A percentile compares a stretch with the other conserved stretches of the same genome.
phyloP scores from a whole-genome alignment of 2,888 invertebrate species.

The Lutraria lutraria region DNA sequence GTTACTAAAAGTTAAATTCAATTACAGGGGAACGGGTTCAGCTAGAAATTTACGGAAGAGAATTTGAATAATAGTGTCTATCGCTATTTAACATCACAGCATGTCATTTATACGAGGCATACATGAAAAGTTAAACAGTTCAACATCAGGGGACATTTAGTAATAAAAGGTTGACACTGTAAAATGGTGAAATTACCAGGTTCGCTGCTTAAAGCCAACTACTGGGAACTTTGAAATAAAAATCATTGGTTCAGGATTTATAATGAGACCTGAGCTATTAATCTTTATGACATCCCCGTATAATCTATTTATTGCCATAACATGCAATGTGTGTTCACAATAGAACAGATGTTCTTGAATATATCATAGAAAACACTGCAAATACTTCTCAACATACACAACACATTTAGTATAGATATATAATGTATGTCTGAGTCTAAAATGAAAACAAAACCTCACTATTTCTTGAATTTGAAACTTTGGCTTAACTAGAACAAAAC shows the following conservation, averaged over 20 bases:
- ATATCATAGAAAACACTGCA: not conserved
- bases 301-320: not conserved
- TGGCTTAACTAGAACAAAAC: too few relatives aligned
- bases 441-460: too few relatives aligned
- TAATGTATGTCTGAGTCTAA: too few relatives aligned
- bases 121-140: not conserved
- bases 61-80: not conserved
- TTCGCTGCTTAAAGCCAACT: slow-evolving; percentile 3
- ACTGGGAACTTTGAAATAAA: not conserved
- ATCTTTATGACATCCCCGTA: slow-evolving; percentile 1
- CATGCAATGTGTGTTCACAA: not conserved
- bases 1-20: not conserved
- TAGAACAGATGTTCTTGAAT: not conserved
- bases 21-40: not conserved
- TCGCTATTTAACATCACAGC: not conserved
- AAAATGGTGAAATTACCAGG: not conserved
- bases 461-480: too few relatives aligned
- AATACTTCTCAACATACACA: too few relatives aligned
- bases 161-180: slow-evolving; percentile 13
- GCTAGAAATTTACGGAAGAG: not conserved
- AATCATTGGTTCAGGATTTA: not conserved
- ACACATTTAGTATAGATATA: too few relatives aligned
- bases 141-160: not conserved
- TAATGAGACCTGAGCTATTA: not conserved
- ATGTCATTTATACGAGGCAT: not conserved